These are phyloP conservation scores for Esox lucius DNA, from an alignment of 2,797 vertebrate genomes.

Conservation along the genomic window DNA sequence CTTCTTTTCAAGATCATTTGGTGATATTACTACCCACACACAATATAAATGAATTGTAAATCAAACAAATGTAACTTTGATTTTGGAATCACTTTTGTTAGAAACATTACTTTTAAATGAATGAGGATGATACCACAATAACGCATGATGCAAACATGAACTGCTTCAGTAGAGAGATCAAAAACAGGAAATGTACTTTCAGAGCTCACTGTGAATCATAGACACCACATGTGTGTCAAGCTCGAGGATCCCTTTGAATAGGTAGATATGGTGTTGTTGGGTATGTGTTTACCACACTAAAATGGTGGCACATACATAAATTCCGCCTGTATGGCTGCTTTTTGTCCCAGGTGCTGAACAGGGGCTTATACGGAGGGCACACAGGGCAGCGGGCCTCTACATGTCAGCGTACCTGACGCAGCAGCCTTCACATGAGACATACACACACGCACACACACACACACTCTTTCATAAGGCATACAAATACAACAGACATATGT, in stretches of 20 bases:
- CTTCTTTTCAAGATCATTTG: no score
- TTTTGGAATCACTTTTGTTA: no score
- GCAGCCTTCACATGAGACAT: slow-evolving; percentile 14
- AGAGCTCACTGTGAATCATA: no score
- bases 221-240: background rate
- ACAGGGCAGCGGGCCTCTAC: slow-evolving; percentile 13
- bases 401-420: slow-evolving; percentile 23
- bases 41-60: no score
- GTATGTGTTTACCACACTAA: background rate
- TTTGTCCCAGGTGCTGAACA: slow-evolving; percentile 1
- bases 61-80: no score
- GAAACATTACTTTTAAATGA: no score
- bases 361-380: slow-evolving; percentile 32
- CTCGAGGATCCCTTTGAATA: slow-evolving; percentile 7
- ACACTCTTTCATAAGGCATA: background rate
- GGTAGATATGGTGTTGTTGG: slow-evolving; percentile 13
- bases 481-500: background rate
- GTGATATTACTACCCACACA: no score
- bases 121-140: no score
- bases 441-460: slow-evolving; percentile 9
- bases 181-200: no score
- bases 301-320: slow-evolving; percentile 30
- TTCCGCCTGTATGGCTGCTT: background rate
- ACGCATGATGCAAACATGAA: background rate
- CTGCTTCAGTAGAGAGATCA: background rate